Conservation (phyloP, 2,797 vertebrate genomes). For the Fundulus diaphanus region DNA sequence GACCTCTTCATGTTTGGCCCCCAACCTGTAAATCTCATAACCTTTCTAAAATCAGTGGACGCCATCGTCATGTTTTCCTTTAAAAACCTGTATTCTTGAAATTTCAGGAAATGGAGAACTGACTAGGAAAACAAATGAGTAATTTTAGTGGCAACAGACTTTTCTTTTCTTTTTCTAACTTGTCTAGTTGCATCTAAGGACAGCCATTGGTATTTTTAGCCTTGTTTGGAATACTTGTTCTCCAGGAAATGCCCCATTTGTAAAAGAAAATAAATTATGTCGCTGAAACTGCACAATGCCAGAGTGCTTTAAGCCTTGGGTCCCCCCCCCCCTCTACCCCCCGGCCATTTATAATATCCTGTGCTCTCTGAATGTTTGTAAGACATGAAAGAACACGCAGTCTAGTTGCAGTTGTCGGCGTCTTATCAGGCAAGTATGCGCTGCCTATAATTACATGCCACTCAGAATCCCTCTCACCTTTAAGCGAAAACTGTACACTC, state of each 20-base stretch:
- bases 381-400: not conserved
- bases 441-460: not conserved
- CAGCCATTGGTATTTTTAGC: conserved; percentile 46
- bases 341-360: conserved; percentile 16
- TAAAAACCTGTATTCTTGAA: not conserved
- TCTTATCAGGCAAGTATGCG: not conserved
- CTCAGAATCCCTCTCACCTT: not conserved
- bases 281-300: conserved; percentile 9
- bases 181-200: not conserved
- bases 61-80: conserved; percentile 20
- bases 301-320: conserved; percentile 4
- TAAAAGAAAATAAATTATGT: conserved; percentile 30
- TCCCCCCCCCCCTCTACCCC: too few relatives aligned
- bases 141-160: not conserved
- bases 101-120: too few relatives aligned
- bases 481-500: not conserved
- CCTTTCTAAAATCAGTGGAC: conserved; percentile 59
- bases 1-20: conserved; percentile 5
- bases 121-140: not conserved
- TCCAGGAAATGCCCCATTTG: conserved; percentile 69
- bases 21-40: conserved; percentile 32
- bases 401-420: not conserved
- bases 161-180: not conserved
- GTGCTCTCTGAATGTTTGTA: conserved; percentile 21
- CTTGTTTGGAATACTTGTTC: conserved; percentile 43